A percentile compares a stretch with the other conserved stretches of the same genome.
Evolutionary conservation across 1,140 invertebrate genomes (phyloP).

Genomic region (Brachionus manjavacas): DNA sequence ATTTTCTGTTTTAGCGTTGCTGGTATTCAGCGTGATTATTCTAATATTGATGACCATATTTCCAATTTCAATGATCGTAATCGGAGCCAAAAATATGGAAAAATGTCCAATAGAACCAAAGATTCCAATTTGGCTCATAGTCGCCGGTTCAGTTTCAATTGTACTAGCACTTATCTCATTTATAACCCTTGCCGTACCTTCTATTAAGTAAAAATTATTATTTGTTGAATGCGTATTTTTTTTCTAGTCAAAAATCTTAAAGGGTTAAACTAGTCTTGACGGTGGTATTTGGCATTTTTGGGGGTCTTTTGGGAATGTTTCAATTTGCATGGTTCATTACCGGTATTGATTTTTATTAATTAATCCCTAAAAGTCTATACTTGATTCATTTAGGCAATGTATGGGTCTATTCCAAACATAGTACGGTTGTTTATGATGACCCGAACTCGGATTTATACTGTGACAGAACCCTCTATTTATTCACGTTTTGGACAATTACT

Average conservation of each 20-base stretch:
- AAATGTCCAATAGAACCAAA: neutral
- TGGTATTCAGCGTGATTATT: neutral
- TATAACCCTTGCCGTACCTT: neutral
- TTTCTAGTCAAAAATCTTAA: neutral
- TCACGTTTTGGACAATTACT: slow-evolving; percentile 27
- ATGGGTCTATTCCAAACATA: neutral
- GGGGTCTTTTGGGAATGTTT: neutral
- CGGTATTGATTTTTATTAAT: neutral
- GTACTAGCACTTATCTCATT: neutral
- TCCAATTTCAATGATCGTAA: slow-evolving; percentile 2
- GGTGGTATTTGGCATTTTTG: neutral
- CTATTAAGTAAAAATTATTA: neutral
- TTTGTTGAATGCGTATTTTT: neutral
- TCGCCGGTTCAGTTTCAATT: slow-evolving; percentile 8
- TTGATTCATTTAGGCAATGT: neutral
- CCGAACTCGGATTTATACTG: neutral
- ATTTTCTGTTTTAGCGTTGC: neutral
- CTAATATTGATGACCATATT: neutral
- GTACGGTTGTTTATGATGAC: neutral
- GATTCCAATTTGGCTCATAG: slow-evolving; percentile 17
- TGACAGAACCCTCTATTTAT: neutral
- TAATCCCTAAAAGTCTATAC: neutral
- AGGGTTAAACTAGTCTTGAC: neutral
- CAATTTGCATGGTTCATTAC: slow-evolving; percentile 34
- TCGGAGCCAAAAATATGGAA: neutral